phyloP scores from a whole-genome alignment of 2,888 invertebrate species.

The Eurytoma californica region DNA sequence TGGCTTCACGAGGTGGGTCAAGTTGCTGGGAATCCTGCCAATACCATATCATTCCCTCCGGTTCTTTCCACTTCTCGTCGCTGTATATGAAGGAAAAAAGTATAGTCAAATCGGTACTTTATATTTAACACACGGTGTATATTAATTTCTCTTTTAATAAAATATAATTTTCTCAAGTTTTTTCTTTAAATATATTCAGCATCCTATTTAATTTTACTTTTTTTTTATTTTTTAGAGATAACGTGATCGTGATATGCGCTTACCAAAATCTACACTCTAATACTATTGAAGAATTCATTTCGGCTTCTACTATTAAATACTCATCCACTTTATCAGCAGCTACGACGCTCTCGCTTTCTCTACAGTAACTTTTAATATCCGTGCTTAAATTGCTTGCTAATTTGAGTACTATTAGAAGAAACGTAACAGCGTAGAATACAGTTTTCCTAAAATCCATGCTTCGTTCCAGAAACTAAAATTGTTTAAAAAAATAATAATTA shows the following conservation, averaged over 20 bases:
- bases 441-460: too few relatives aligned
- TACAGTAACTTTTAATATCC: slow-evolving; percentile 70
- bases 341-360: slow-evolving; percentile 68
- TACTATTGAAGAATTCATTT: slow-evolving; percentile 72
- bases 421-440: too few relatives aligned
- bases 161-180: too few relatives aligned
- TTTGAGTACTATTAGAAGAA: too few relatives aligned
- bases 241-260: slow-evolving; percentile 8
- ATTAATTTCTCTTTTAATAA: too few relatives aligned
- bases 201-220: neutral
- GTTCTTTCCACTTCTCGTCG: neutral
- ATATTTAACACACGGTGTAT: too few relatives aligned
- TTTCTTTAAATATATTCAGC: too few relatives aligned
- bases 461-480: too few relatives aligned
- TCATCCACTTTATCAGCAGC: slow-evolving; percentile 16
- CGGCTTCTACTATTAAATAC: slow-evolving; percentile 75
- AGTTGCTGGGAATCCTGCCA: slow-evolving; percentile 72
- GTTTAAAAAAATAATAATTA: too few relatives aligned
- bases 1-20: slow-evolving; percentile 71
- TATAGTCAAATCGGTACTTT: too few relatives aligned
- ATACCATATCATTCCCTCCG: slow-evolving; percentile 73
- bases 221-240: neutral
- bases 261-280: slow-evolving; percentile 77
- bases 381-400: neutral
- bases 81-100: neutral